Evolutionary conservation across 2,113 vertebrate genomes (phyloP).

Genomic region (Mormoops blainvillei): DNA sequence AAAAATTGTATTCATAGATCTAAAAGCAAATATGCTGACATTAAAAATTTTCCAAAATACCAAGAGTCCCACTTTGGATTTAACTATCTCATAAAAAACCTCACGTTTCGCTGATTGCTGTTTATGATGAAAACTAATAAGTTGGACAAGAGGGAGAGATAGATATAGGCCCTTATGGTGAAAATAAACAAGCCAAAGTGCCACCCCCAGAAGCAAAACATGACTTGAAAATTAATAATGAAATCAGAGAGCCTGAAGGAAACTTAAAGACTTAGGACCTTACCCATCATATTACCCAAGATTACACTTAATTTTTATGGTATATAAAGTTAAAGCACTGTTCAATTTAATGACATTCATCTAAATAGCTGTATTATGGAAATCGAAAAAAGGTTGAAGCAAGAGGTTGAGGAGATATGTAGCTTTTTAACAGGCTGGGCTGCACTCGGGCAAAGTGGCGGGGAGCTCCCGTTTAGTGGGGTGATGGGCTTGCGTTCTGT

Average conservation of each 20-base stretch:
- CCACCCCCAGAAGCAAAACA: constrained; percentile 38
- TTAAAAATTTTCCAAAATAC: constrained; percentile 42
- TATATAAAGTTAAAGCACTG: background rate
- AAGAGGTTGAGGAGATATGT: background rate
- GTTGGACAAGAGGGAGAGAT: constrained; percentile 54
- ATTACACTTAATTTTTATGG: constrained; percentile 12
- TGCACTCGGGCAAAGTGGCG: background rate
- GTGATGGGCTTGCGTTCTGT: background rate
- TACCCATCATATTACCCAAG: background rate
- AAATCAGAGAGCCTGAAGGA: constrained; percentile 47
- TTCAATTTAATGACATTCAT: background rate
- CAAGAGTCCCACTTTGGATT: constrained; percentile 34
- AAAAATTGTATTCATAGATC: constrained; percentile 11
- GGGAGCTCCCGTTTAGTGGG: background rate
- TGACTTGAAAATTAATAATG: constrained; percentile 36
- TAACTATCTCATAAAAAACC: constrained; percentile 56
- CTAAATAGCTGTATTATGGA: background rate
- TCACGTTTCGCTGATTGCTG: constrained; percentile 59
- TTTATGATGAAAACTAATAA: constrained; percentile 58
- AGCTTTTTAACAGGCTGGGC: background rate
- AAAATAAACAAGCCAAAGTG: constrained; percentile 55
- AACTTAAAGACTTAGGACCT: constrained; percentile 15
- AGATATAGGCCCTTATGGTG: background rate
- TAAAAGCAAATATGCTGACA: constrained; percentile 54
- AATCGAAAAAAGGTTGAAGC: background rate